A percentile compares a stretch with the other conserved stretches of the same genome.
Evolutionary conservation across 35 echinoderm and acorn worm species (phyloP).

Genomic region (Anneissia japonica): DNA sequence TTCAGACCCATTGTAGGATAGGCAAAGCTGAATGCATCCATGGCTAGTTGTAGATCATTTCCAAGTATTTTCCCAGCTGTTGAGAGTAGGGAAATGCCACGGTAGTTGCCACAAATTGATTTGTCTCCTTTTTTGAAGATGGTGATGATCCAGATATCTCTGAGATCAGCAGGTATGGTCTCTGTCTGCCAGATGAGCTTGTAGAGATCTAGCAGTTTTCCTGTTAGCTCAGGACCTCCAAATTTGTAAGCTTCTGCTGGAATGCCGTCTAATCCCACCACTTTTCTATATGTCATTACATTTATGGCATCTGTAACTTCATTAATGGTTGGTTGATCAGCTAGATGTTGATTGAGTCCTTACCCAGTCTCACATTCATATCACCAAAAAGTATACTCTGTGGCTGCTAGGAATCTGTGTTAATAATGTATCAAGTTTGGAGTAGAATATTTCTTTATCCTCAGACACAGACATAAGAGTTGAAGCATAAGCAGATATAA

Average conservation of each 20-base stretch:
- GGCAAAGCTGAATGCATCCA: slow-evolving; percentile 18
- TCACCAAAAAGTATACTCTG: too few species aligned
- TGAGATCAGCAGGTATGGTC: not conserved
- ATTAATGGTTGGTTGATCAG: slow-evolving; percentile 6
- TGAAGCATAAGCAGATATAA: too few species aligned
- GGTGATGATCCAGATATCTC: not conserved
- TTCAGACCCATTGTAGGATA: slow-evolving; percentile 17
- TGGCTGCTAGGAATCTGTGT: too few species aligned
- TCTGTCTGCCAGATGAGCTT: not conserved
- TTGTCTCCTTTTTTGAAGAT: too few species aligned
- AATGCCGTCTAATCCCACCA: not conserved
- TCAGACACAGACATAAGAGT: too few species aligned
- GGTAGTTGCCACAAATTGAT: too few species aligned
- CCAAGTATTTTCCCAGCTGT: too few species aligned
- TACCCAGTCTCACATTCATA: too few species aligned
- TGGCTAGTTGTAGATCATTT: slow-evolving; percentile 6
- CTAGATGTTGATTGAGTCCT: too few species aligned
- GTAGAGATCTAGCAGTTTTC: not conserved
- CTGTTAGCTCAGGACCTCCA: not conserved
- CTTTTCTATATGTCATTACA: slow-evolving; percentile 1
- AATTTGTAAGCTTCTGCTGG: slow-evolving; percentile 1
- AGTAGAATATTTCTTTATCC: too few species aligned
- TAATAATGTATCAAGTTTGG: too few species aligned
- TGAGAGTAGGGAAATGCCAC: too few species aligned
- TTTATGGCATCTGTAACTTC: slow-evolving; percentile 8